Evolutionary conservation across 2,113 vertebrate genomes (phyloP).

Genomic region (Eudyptes chrysolophus): DNA sequence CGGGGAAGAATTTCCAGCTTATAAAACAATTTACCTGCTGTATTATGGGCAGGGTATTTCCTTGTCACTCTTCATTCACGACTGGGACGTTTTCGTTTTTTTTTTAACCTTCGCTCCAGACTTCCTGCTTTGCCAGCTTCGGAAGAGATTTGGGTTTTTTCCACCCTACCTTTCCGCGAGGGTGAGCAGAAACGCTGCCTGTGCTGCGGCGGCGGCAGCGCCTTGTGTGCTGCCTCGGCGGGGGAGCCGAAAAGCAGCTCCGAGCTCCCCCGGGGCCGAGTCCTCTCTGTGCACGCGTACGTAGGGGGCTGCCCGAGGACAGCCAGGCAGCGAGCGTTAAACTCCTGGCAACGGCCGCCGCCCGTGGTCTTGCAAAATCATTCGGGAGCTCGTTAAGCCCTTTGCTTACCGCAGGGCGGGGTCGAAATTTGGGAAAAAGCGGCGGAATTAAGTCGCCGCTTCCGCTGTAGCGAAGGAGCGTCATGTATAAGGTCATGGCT

Average conservation of each 20-base stretch:
- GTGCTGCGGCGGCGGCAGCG: conserved; percentile 15
- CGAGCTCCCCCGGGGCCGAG: neutral
- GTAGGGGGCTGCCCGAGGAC: neutral
- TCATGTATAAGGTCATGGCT: neutral
- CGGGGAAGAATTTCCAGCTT: conserved; percentile 12
- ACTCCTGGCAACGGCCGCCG: fast-evolving
- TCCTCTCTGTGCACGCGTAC: neutral
- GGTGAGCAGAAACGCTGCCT: conserved; percentile 23
- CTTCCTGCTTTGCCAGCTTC: conserved; percentile 77
- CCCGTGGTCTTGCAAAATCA: neutral
- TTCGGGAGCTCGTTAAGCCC: neutral
- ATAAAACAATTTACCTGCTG: conserved; percentile 41
- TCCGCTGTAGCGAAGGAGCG: neutral
- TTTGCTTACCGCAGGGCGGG: neutral
- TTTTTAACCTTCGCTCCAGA: conserved; percentile 65
- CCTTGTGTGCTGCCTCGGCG: neutral
- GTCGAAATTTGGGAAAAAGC: neutral
- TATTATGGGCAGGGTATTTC: conserved; percentile 35
- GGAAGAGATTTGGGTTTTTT: conserved; percentile 13
- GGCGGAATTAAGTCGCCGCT: neutral
- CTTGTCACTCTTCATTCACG: conserved; percentile 5
- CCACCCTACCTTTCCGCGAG: conserved; percentile 1
- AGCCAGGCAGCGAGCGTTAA: neutral
- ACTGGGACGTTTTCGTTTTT: conserved; percentile 13
- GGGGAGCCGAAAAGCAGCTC: conserved; percentile 15